Evolutionary conservation across 2,113 vertebrate species (phyloP).

Genomic region (Uria aalge): DNA sequence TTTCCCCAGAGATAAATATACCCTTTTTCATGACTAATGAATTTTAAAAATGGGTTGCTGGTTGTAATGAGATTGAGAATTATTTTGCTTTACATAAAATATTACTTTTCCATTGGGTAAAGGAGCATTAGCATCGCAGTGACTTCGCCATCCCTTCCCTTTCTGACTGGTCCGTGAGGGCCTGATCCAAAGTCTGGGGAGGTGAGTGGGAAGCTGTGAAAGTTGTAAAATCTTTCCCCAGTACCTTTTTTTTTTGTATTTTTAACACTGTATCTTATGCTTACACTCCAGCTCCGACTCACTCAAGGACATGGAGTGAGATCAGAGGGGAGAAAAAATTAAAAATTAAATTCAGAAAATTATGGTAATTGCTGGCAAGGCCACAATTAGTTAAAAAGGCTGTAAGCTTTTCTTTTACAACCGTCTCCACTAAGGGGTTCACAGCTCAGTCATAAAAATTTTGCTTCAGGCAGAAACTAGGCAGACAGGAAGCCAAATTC

Average conservation of each 20-base stretch:
- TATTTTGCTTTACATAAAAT: neutral
- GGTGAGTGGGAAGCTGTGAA: neutral
- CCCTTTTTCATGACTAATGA: neutral
- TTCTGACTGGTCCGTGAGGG: neutral
- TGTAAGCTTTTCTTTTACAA: conserved; percentile 68
- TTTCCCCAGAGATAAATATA: neutral
- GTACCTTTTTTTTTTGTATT: neutral
- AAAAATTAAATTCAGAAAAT: neutral
- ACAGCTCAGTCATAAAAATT: conserved; percentile 67
- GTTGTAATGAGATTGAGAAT: neutral
- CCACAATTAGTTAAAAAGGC: conserved; percentile 61
- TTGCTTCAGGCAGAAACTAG: conserved; percentile 64
- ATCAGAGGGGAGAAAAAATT: neutral
- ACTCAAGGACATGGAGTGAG: neutral
- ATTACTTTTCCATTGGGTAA: neutral
- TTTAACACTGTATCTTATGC: neutral
- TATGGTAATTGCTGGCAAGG: conserved; percentile 12
- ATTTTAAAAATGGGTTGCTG: neutral
- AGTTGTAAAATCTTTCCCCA: neutral
- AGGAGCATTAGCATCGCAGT: neutral
- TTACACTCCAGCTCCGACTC: neutral
- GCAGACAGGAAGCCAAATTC: conserved; percentile 69
- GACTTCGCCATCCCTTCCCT: neutral
- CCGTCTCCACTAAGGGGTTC: conserved; percentile 48
- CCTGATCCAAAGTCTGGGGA: neutral